Base-by-base conservation (phyloP, 2,888 invertebrate genomes). In the Xylocampa areola region DNA sequence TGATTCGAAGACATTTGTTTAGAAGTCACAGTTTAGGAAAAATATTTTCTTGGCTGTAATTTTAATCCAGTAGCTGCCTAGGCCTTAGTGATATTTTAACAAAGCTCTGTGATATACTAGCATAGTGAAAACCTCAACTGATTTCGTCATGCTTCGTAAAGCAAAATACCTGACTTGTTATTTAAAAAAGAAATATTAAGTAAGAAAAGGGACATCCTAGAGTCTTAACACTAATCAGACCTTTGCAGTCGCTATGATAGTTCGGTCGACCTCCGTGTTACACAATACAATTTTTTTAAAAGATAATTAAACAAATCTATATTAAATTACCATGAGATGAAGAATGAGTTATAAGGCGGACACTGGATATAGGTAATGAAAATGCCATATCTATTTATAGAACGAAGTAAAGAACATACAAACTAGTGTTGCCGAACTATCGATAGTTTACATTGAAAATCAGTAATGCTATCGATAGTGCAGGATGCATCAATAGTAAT, bases 271-370 rank as follows among this genome's bases (percentile, higher is more conserved):
- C 19, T 40, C 10, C 39, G 10, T 2, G 14, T 2, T 14, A 30
- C 29, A 19, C 14, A 3, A 25, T 30, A 6, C 29, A 0, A 27
- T 27, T 2, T 27, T 4, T 11, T 32, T 35, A 21, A 27, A 16
- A 14, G 7, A 11, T 45, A 8, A 40, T 11, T 13, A 25, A 25
- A 8, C n/a, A n/a, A n/a, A n/a, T n/a, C n/a, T n/a, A n/a, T n/a
- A n/a, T n/a, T n/a, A 23, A 23, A 7, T 23, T 23, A 23, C 21
- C 6, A 7, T 23, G 23, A 1, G 25, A 8, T 25, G 8, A 5
- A 30, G 6, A 11, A 13, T 30, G 29, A 54, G 54, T 36, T 19
- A 39, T 13, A 69, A 71, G 62, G 55, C 67, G 59, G 67, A 70
- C 36, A 53, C 33, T 55, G 40, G 17, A 54, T 49, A n/a, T n/a